Evolutionary conservation across 2,797 vertebrate species (phyloP).

Genomic region (Netta rufina): DNA sequence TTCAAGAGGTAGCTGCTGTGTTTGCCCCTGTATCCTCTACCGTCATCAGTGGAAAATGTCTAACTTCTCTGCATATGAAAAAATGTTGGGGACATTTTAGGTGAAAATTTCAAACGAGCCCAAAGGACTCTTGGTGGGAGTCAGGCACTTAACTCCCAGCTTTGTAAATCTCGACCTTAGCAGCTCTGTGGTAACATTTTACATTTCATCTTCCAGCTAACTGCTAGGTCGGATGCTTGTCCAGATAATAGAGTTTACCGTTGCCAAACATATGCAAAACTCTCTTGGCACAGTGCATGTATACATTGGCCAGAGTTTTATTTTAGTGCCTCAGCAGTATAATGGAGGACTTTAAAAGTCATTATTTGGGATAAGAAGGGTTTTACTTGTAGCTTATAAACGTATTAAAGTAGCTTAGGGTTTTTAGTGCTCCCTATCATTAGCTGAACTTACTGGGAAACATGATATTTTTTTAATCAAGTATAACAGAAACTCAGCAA

Average conservation of each 20-base stretch:
- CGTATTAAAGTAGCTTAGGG: slow-evolving; percentile 46
- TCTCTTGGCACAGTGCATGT: slow-evolving; percentile 1
- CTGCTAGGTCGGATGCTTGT: background rate
- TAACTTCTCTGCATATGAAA: background rate
- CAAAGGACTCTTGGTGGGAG: background rate
- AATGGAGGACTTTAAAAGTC: slow-evolving; percentile 29
- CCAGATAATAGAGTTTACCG: background rate
- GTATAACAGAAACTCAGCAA: background rate
- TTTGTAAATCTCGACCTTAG: background rate
- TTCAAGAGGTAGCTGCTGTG: background rate
- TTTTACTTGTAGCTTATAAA: slow-evolving; percentile 44
- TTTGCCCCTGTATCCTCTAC: background rate
- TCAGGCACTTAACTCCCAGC: background rate
- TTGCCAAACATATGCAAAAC: slow-evolving; percentile 21
- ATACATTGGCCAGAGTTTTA: slow-evolving; percentile 49
- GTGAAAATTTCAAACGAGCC: background rate
- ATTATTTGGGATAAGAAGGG: slow-evolving; percentile 50
- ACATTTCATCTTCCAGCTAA: background rate
- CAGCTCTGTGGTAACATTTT: background rate
- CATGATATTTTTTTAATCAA: background rate
- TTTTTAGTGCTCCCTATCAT: slow-evolving; percentile 48
- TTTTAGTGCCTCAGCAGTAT: slow-evolving; percentile 4
- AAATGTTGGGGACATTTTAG: background rate
- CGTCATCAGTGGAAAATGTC: background rate
- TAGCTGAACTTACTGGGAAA: slow-evolving; percentile 48